Conservation (phyloP, 2,113 vertebrate species). For the Alligator mississippiensis region DNA sequence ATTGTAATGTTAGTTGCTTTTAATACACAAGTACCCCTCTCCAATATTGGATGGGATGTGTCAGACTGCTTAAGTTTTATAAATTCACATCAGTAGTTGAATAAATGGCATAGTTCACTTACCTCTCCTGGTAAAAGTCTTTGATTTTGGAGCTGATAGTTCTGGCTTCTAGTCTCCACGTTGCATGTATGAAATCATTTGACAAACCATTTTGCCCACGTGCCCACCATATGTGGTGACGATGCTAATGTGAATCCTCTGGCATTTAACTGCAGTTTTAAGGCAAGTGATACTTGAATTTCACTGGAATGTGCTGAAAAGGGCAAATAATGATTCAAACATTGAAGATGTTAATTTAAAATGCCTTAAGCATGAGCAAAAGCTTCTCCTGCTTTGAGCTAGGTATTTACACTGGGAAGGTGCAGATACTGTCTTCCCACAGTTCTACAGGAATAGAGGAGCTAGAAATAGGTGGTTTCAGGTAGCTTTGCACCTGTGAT, state of each 20-base stretch:
- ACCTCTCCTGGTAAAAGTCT: neutral
- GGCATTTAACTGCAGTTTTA: neutral
- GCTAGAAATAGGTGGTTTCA: neutral
- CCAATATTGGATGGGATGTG: neutral
- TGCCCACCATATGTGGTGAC: neutral
- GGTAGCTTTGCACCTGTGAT: neutral
- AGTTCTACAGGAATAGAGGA: neutral
- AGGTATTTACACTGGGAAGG: neutral
- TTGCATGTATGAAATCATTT: neutral
- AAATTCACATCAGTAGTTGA: neutral
- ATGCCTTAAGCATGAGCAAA: neutral
- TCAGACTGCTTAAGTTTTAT: neutral
- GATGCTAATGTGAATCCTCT: neutral
- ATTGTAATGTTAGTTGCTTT: neutral
- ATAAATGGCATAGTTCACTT: fast-evolving
- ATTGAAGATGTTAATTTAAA: neutral
- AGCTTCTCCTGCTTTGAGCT: neutral
- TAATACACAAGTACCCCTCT: neutral
- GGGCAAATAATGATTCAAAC: neutral
- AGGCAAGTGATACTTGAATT: neutral
- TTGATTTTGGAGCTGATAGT: neutral
- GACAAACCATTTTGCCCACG: neutral
- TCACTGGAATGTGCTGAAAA: neutral
- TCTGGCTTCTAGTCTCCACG: neutral
- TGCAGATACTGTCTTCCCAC: neutral